Conservation (phyloP, 2,113 vertebrate species). For the Sphyrna mokarran region DNA sequence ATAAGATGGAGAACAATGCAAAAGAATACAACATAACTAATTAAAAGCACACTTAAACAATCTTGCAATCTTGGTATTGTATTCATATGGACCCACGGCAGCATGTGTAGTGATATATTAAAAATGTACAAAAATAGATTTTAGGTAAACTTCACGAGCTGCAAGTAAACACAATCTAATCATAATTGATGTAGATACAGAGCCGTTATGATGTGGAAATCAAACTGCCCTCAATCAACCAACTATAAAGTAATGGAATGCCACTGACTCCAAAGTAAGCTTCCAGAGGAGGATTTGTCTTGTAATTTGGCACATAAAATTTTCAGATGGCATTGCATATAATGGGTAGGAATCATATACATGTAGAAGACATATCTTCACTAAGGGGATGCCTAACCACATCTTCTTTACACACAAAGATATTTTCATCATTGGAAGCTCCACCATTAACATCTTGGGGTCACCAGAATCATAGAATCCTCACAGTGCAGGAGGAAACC, state of each 20-base stretch:
- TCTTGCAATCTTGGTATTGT: neutral
- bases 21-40: neutral
- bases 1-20: neutral
- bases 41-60: neutral
- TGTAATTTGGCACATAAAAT: neutral
- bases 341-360: neutral
- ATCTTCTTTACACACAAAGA: neutral
- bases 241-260: neutral
- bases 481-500: no score
- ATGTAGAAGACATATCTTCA: neutral
- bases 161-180: neutral
- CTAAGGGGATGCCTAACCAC: neutral
- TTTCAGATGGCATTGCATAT: neutral
- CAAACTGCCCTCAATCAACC: neutral
- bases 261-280: neutral
- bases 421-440: neutral
- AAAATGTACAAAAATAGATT: neutral
- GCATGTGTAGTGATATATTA: neutral
- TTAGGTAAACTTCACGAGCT: neutral
- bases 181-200: neutral
- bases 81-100: neutral
- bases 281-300: neutral
- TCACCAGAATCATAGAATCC: neutral
- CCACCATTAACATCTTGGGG: neutral
- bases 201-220: neutral